Evolutionary conservation across 92 coral and sea anemone genomes (phyloP).

Genomic region (Porites evermanni): DNA sequence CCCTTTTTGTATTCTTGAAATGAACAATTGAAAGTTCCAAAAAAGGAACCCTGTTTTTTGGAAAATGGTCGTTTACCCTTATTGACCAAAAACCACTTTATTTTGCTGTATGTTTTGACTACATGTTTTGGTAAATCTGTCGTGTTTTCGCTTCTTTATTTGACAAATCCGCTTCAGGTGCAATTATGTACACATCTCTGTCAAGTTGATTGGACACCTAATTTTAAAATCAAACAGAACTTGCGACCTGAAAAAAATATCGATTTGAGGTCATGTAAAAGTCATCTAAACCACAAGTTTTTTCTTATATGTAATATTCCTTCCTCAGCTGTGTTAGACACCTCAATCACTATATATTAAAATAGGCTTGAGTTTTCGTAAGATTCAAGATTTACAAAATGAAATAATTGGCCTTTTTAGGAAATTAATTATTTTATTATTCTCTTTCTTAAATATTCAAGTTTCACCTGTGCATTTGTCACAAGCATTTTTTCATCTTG

Average conservation of each 20-base stretch:
- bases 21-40: neutral
- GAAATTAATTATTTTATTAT: neutral
- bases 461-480: neutral
- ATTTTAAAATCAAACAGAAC: constrained; percentile 2
- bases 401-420: neutral
- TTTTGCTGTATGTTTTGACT: neutral
- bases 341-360: too few species aligned
- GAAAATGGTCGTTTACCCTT: neutral
- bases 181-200: neutral
- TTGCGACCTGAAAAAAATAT: neutral
- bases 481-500: neutral
- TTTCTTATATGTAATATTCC: too few species aligned
- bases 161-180: neutral
- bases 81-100: neutral
- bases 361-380: neutral
- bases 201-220: neutral
- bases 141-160: neutral
- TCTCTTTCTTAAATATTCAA: neutral
- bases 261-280: neutral
- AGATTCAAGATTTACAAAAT: neutral
- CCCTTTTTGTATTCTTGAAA: neutral
- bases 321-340: too few species aligned
- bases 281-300: neutral
- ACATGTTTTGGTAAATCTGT: neutral
- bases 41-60: neutral